phyloP scores from a whole-genome alignment of 1,140 invertebrate genomes.

The Aleiodes sp. region DNA sequence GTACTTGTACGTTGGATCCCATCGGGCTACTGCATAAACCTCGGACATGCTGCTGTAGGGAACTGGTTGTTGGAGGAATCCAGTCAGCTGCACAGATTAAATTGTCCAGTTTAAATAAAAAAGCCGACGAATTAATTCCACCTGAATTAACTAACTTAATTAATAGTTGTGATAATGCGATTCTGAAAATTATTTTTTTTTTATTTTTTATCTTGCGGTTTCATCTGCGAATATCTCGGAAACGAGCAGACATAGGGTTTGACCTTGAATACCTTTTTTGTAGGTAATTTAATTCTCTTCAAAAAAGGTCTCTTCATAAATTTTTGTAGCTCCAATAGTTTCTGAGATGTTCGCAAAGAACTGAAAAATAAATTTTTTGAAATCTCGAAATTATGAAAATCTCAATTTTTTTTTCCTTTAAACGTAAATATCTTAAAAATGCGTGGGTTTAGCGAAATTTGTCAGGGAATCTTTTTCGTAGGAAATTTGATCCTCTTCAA shows the following conservation, averaged over 20 bases:
- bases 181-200: neutral
- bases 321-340: no score
- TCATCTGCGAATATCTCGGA: neutral
- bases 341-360: no score
- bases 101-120: neutral
- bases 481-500: no score
- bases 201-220: neutral
- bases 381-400: no score
- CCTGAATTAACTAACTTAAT: neutral
- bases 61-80: slow-evolving; percentile 77
- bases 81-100: slow-evolving; percentile 74
- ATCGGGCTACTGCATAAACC: slow-evolving; percentile 80
- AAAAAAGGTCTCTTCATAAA: no score
- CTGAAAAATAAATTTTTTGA: no score
- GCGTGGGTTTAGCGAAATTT: no score
- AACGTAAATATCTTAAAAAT: no score
- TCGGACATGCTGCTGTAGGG: slow-evolving; percentile 82
- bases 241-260: neutral
- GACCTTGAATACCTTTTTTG: no score
- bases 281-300: no score
- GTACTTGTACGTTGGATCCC: slow-evolving; percentile 84
- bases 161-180: neutral
- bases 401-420: no score
- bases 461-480: no score
- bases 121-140: neutral